phyloP scores from a whole-genome alignment of 1,140 invertebrate species.

The Amyelois transitella region DNA sequence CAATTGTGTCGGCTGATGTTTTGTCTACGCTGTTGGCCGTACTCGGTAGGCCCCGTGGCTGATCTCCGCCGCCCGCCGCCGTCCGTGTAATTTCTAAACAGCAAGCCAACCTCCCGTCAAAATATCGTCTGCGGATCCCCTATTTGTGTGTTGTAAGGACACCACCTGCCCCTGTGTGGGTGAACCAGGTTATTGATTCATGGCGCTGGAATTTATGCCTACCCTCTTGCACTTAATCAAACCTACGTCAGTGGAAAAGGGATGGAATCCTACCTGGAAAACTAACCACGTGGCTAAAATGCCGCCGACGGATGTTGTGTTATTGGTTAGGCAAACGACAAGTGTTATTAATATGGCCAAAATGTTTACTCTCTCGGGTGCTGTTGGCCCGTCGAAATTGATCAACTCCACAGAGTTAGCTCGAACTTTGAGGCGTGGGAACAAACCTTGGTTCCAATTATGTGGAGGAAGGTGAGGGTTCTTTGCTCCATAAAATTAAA shows the following conservation, averaged over 20 bases:
- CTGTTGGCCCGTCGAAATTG: neutral
- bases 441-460: no score
- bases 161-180: conserved; percentile 47
- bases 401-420: neutral
- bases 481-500: no score
- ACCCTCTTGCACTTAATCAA: conserved; percentile 60
- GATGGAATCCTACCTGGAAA: conserved; percentile 41
- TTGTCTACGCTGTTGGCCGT: no score
- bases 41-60: no score
- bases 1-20: no score
- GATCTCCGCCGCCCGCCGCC: conserved; percentile 14
- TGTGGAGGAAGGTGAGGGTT: no score
- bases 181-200: conserved; percentile 69
- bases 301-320: conserved; percentile 28
- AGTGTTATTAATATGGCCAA: conserved; percentile 14
- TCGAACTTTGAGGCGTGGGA: no score
- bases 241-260: conserved; percentile 49
- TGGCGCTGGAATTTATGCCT: conserved; percentile 60
- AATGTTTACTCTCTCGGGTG: neutral
- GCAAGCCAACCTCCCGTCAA: conserved; percentile 54
- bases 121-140: conserved; percentile 56
- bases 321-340: conserved; percentile 23
- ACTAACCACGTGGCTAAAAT: conserved; percentile 38
- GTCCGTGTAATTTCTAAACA: conserved; percentile 50
- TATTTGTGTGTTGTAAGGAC: conserved; percentile 49